Evolutionary conservation across 2,888 invertebrate genomes (phyloP).

Genomic region (Plusia festucae): DNA sequence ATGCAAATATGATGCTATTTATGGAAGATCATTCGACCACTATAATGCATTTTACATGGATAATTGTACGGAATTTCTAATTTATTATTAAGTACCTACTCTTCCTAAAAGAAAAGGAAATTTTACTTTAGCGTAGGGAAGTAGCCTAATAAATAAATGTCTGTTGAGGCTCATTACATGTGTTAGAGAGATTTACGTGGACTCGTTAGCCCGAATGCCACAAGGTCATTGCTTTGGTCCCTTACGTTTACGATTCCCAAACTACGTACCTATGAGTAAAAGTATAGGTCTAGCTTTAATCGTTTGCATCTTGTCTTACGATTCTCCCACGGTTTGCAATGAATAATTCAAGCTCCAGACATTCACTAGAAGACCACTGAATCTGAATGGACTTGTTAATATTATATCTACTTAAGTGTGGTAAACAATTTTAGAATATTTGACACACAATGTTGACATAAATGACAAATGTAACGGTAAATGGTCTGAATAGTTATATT

Average conservation of each 20-base stretch:
- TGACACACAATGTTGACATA: conserved; percentile 5
- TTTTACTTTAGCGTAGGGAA: neutral
- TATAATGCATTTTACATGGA: neutral
- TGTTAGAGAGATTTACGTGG: conserved; percentile 15
- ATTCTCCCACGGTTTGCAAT: conserved; percentile 35
- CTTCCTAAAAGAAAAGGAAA: neutral
- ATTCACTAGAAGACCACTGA: conserved; percentile 41
- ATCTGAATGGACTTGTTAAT: conserved; percentile 19
- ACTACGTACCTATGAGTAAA: neutral
- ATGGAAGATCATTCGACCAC: conserved; percentile 5
- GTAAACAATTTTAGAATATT: neutral
- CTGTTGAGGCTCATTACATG: conserved; percentile 9
- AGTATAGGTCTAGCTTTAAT: conserved; percentile 9
- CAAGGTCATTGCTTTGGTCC: conserved; percentile 35
- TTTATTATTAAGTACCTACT: neutral
- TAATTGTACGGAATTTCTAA: neutral
- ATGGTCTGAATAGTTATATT: too few relatives aligned
- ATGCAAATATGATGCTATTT: conserved; percentile 20
- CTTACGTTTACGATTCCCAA: conserved; percentile 17
- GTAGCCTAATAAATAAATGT: neutral
- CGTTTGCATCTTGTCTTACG: conserved; percentile 15
- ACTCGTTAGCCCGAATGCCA: conserved; percentile 10
- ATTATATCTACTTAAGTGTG: neutral
- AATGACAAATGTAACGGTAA: conserved; percentile 18
- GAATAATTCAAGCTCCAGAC: conserved; percentile 45